Conservation (phyloP, 2,113 vertebrate species). For the Nipponia nippon region DNA sequence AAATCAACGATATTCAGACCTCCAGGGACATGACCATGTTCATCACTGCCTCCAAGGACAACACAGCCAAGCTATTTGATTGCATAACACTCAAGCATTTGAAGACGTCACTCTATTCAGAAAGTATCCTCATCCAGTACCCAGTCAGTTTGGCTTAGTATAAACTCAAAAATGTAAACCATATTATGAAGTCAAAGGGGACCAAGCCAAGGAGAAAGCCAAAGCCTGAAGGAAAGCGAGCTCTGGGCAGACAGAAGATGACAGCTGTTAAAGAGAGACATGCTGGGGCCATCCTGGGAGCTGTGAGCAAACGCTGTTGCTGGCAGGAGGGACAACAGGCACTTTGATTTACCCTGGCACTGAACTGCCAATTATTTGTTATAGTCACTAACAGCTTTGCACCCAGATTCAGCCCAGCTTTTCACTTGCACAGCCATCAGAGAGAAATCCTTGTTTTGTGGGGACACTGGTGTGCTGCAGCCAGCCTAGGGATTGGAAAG, state of each 20-base stretch:
- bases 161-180: not conserved
- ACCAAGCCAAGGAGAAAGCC: not conserved
- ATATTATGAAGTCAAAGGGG: not conserved
- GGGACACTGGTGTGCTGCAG: rapidly evolving
- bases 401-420: not conserved
- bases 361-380: not conserved
- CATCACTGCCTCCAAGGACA: too few species aligned
- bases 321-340: not conserved
- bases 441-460: not conserved
- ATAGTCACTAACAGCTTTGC: not conserved
- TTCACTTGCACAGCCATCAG: not conserved
- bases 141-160: not conserved
- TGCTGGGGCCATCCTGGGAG: not conserved
- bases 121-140: not conserved
- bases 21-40: conserved; percentile 63
- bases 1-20: conserved; percentile 96
- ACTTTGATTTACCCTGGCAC: not conserved
- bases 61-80: too few species aligned
- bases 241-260: not conserved
- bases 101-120: not conserved
- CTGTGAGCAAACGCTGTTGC: rapidly evolving
- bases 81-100: too few species aligned
- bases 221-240: not conserved
- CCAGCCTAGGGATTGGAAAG: not conserved
- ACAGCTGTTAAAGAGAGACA: not conserved